phyloP scores from a whole-genome alignment of 2,888 invertebrate genomes.

The Cheilosia soror region DNA sequence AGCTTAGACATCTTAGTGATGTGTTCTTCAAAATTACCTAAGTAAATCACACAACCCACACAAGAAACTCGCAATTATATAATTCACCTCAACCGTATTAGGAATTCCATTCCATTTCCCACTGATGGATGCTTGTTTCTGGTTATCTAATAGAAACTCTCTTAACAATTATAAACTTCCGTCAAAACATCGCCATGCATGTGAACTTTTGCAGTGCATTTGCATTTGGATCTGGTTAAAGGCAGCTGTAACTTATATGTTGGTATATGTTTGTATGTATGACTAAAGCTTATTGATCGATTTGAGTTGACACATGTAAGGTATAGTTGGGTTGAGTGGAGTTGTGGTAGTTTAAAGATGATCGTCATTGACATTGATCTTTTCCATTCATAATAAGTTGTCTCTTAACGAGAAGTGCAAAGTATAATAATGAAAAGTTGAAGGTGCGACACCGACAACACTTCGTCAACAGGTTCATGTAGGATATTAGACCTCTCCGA shows the following conservation, averaged over 20 bases:
- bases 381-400: not conserved
- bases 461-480: too few relatives aligned
- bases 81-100: constrained; percentile 55
- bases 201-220: constrained; percentile 29
- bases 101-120: constrained; percentile 66
- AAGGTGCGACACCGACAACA: too few relatives aligned
- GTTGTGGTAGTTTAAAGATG: constrained; percentile 33
- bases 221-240: constrained; percentile 18
- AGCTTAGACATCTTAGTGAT: constrained; percentile 3
- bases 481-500: too few relatives aligned
- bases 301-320: too few relatives aligned
- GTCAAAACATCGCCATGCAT: constrained; percentile 51
- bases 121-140: constrained; percentile 40
- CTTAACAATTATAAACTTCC: constrained; percentile 68
- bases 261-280: too few relatives aligned
- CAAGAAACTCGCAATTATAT: constrained; percentile 53
- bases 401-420: too few relatives aligned
- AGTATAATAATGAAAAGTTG: too few relatives aligned
- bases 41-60: constrained; percentile 67
- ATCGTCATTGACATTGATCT: constrained; percentile 38
- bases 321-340: constrained; percentile 5
- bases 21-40: constrained; percentile 38
- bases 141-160: constrained; percentile 51
- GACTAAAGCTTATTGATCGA: too few relatives aligned
- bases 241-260: too few relatives aligned